Evolutionary conservation across 1,140 invertebrate species (phyloP), one percentile per base, ranked within the genome.

Genomic region (Saccostrea glomerata): DNA sequence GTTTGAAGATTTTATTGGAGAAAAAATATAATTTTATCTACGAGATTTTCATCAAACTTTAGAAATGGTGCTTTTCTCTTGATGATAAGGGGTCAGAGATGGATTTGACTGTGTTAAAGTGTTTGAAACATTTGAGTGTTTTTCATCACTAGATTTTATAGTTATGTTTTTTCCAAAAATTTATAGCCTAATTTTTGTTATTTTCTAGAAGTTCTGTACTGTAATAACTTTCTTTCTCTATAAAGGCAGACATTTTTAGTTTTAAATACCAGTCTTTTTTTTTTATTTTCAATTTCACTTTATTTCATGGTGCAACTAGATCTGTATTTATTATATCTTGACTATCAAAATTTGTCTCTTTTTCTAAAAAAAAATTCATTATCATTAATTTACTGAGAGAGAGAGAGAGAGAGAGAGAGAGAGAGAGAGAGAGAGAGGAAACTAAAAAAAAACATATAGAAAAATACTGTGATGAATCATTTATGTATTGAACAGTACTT

Each of bases 11-110:
- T 77, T 77, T 77, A 30, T 30, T 77, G 3, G 30, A 77, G 70
- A 25, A 77, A 73, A 77, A 77, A 77, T 36, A 77, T 40, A 30
- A 77, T 77, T 77, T 77, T 77, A 77, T 77, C 70, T 77, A 2
- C 13, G 4, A 77, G 70, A 77, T 77, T 77, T 77, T 77, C 70
- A 77, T 77, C 70, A 25, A 25, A 77, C 70, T 30, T 36, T 77
- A 77, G 25, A 77, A 77, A 36, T 13, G 30, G 60, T n/a, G 25
- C 25, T 77, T 77, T 77, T 77, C 70, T 77, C 25, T 36, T 77
- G 25, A 9, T 77, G 70, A 30, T 77, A 30, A 11, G 13, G 15
- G 30, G 70, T 77, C 70, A 77, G 15, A 77, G 70, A 77, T 77
- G 25, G 70, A 36, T 25, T 77, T 13, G 15, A 12, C 70, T 36